phyloP scores from a whole-genome alignment of 2,113 vertebrate genomes.

The Cololabis saira region DNA sequence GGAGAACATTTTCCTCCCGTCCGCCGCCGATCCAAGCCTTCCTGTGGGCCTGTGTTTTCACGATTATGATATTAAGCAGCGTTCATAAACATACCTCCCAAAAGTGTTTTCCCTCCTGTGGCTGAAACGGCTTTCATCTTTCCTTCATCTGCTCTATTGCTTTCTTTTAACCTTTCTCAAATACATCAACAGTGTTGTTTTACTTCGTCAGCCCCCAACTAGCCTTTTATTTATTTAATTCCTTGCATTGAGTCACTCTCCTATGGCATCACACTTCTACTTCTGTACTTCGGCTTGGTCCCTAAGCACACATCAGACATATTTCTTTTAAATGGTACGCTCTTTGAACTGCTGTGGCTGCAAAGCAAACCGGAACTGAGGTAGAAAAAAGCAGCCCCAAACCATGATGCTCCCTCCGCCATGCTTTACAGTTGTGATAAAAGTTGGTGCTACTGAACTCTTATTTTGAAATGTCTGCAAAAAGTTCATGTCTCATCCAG shows the following conservation, averaged over 20 bases:
- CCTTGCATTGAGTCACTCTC: not conserved
- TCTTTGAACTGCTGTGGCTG: too few species aligned
- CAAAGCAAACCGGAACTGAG: not conserved
- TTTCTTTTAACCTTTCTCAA: not conserved
- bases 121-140: slow-evolving; percentile 54
- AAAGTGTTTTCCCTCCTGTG: slow-evolving; percentile 41
- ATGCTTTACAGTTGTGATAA: not conserved
- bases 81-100: slow-evolving; percentile 66
- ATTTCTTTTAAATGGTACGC: not conserved
- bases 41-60: slow-evolving; percentile 52
- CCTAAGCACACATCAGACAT: too few species aligned
- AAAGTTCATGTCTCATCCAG: too few species aligned
- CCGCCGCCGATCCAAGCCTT: slow-evolving; percentile 35
- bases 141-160: slow-evolving; percentile 30
- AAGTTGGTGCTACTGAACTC: too few species aligned
- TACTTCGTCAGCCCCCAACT: not conserved
- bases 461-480: too few species aligned
- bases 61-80: slow-evolving; percentile 67
- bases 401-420: not conserved
- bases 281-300: too few species aligned
- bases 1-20: slow-evolving; percentile 26
- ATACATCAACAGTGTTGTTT: not conserved
- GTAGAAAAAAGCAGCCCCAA: not conserved
- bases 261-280: not conserved
- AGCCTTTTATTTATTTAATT: not conserved